These are phyloP conservation scores for Pantelozetes paolii DNA, from an alignment of 2,888 invertebrate genomes.

Conservation along the genomic window DNA sequence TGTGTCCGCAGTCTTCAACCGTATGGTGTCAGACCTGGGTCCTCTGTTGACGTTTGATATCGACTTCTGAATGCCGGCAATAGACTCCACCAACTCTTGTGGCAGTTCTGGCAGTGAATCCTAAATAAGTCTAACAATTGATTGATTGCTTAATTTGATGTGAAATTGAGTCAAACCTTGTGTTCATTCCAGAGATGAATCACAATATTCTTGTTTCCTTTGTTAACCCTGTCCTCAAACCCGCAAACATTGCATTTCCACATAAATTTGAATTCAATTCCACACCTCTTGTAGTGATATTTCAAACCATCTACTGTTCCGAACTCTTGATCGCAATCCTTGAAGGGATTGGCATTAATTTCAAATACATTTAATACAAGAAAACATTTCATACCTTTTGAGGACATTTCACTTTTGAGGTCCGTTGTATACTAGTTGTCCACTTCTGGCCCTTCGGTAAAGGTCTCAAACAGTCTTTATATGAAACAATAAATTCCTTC, in stretches of 20 bases:
- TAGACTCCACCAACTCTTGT: background rate
- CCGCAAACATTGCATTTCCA: conserved; percentile 23
- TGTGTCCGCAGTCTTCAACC: background rate
- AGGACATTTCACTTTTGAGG: conserved; percentile 3
- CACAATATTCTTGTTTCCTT: conserved; percentile 7
- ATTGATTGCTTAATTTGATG: background rate
- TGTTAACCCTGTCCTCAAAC: background rate
- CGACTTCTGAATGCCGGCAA: background rate
- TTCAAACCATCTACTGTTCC: background rate
- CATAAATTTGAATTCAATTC: conserved; percentile 17
- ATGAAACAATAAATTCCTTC: background rate
- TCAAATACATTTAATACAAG: background rate
- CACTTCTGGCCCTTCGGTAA: background rate
- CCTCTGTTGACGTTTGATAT: no score
- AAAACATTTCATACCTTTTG: background rate
- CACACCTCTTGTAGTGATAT: conserved; percentile 31
- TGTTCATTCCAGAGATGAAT: background rate
- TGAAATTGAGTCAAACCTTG: background rate
- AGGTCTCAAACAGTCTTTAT: conserved; percentile 2
- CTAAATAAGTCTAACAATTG: background rate
- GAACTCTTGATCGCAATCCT: conserved; percentile 29
- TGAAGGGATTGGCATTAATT: background rate
- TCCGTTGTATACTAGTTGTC: background rate
- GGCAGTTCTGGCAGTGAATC: conserved; percentile 4
- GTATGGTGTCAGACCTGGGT: background rate